Conservation (phyloP, 2,113 vertebrate genomes). For the Megaceryle maxima region DNA sequence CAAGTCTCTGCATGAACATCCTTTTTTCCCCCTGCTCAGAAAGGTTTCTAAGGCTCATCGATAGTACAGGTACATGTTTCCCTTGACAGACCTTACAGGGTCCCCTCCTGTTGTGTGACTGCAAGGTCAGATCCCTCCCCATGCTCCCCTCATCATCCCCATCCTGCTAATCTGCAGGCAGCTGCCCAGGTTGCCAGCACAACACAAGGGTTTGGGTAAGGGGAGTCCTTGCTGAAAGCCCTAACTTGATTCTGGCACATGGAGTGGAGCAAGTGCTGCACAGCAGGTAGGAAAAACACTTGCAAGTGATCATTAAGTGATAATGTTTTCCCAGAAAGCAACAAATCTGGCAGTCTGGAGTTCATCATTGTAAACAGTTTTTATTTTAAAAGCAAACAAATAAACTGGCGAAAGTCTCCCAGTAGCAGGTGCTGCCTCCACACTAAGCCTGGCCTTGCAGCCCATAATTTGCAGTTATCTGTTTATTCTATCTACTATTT, state of each 20-base stretch:
- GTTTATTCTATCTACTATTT: constrained; percentile 53
- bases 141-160: neutral
- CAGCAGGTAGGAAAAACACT: neutral
- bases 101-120: rapidly evolving
- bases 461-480: neutral
- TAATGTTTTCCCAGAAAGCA: neutral
- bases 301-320: neutral
- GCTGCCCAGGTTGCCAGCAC: neutral
- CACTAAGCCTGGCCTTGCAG: neutral
- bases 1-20: neutral
- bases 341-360: neutral
- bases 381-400: constrained; percentile 49
- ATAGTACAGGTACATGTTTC: neutral
- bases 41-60: neutral
- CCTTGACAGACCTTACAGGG: rapidly evolving
- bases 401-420: neutral
- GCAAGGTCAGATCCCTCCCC: neutral
- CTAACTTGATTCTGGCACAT: neutral
- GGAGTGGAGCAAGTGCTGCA: neutral
- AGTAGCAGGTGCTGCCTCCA: constrained; percentile 40
- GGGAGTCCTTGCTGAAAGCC: neutral
- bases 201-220: neutral
- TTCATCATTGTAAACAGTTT: constrained; percentile 1
- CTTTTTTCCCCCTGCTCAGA: neutral
- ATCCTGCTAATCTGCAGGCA: neutral